Conservation (phyloP, 2,113 vertebrate genomes). For the Chlamydotis undulata region DNA sequence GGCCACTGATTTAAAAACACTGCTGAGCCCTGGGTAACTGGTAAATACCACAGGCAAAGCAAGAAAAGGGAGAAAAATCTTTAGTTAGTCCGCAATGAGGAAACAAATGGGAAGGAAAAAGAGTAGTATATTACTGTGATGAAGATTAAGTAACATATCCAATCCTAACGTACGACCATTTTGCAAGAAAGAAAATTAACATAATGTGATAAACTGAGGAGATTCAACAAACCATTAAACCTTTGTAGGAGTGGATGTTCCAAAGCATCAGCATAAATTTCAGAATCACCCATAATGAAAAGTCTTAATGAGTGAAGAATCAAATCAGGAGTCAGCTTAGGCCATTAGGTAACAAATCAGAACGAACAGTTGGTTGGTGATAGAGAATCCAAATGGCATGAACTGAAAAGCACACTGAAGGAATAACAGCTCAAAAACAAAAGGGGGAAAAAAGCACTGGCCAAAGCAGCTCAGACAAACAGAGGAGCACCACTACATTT, state of each 20-base stretch:
- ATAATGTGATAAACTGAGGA: slow-evolving; percentile 32
- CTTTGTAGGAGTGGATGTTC: not conserved
- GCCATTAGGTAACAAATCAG: slow-evolving; percentile 1
- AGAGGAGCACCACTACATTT: not conserved
- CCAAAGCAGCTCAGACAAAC: slow-evolving; percentile 20
- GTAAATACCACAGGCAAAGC: not conserved
- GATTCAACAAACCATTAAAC: slow-evolving; percentile 47
- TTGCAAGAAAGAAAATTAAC: slow-evolving; percentile 20
- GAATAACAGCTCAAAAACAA: slow-evolving; percentile 32
- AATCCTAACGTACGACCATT: not conserved
- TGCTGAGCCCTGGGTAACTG: not conserved
- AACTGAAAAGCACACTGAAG: not conserved
- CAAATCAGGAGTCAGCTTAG: slow-evolving; percentile 12
- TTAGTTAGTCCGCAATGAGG: not conserved
- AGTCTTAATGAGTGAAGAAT: slow-evolving; percentile 2
- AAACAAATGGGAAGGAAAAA: not conserved
- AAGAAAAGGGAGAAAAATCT: not conserved
- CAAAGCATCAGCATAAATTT: slow-evolving; percentile 24
- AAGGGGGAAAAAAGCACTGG: slow-evolving; percentile 14
- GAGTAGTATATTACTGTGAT: not conserved
- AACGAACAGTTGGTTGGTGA: not conserved
- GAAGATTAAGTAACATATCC: slow-evolving; percentile 46
- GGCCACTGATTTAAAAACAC: not conserved
- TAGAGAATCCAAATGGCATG: not conserved
- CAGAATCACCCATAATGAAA: slow-evolving; percentile 25